phyloP scores from a whole-genome alignment of 2,113 vertebrate species.

The Acanthochromis polyacanthus region DNA sequence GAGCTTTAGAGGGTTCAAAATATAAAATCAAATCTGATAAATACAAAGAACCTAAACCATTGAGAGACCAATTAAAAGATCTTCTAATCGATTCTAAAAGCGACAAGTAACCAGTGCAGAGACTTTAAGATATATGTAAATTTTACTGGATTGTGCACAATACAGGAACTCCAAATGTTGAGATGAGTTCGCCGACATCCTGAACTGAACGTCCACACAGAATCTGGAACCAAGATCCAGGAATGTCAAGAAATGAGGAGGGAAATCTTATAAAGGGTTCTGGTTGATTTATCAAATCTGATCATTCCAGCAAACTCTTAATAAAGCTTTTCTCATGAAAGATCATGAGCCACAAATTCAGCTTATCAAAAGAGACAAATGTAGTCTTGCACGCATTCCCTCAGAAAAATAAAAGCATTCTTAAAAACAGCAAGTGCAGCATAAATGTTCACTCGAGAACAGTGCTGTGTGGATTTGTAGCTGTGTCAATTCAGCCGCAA shows the following conservation, averaged over 20 bases:
- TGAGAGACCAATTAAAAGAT: no score
- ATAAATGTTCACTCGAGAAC: not conserved
- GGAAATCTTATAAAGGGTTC: not conserved
- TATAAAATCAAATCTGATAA: no score
- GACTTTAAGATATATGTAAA: no score
- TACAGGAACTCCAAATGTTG: no score
- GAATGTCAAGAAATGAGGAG: not conserved
- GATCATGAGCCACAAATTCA: constrained; percentile 18
- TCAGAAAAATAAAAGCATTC: not conserved
- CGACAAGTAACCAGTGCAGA: no score
- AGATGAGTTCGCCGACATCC: no score
- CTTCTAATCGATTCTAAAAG: no score
- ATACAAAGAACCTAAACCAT: no score
- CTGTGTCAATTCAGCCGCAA: constrained; percentile 27
- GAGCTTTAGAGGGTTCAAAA: no score
- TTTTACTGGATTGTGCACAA: no score
- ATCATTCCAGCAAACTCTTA: constrained; percentile 13
- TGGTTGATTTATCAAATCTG: constrained; percentile 13
- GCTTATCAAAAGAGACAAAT: constrained; percentile 29
- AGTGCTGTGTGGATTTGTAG: constrained; percentile 11
- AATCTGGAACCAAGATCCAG: not conserved
- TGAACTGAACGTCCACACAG: not conserved
- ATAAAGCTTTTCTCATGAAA: not conserved
- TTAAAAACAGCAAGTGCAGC: not conserved
- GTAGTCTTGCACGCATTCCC: constrained; percentile 1